Percentiles rank a stretch among this genome's conserved stretches.
Conservation (phyloP, 2,113 vertebrate genomes). For the Rhadina sibilatrix region DNA sequence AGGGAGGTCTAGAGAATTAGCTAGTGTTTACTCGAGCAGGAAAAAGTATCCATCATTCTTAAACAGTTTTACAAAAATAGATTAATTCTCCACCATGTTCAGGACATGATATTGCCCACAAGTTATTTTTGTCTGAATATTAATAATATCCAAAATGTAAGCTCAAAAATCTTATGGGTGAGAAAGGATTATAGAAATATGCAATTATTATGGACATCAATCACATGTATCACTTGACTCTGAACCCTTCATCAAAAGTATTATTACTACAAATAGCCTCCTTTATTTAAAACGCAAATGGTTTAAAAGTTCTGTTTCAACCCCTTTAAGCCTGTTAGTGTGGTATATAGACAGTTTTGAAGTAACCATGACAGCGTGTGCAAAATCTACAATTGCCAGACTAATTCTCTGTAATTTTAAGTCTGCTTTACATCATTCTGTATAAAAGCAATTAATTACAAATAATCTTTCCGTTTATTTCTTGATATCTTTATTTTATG, state of each 20-base stretch:
- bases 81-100: background rate
- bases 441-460: conserved; percentile 17
- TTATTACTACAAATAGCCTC: conserved; percentile 17
- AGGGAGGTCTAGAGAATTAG: background rate
- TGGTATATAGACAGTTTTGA: background rate
- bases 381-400: background rate
- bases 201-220: conserved; percentile 30
- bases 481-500: background rate
- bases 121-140: conserved; percentile 41
- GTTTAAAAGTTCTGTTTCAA: conserved; percentile 15
- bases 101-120: conserved; percentile 2
- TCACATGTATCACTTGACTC: background rate
- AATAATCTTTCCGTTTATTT: background rate
- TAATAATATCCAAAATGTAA: conserved; percentile 3
- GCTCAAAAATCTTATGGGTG: background rate
- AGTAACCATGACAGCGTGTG: conserved; percentile 6
- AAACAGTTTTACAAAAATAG: conserved; percentile 16
- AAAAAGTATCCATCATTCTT: conserved; percentile 27
- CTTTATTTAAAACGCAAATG: background rate
- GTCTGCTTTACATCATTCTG: background rate
- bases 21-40: background rate
- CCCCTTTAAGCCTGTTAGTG: conserved; percentile 31
- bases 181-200: conserved; percentile 38
- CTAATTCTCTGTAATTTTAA: background rate
- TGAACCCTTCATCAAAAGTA: conserved; percentile 10